A percentile compares a stretch with the other conserved stretches of the same genome.
These are phyloP conservation scores for Pipistrellus kuhlii DNA, from an alignment of 2,797 vertebrate genomes.

Conservation along the genomic window DNA sequence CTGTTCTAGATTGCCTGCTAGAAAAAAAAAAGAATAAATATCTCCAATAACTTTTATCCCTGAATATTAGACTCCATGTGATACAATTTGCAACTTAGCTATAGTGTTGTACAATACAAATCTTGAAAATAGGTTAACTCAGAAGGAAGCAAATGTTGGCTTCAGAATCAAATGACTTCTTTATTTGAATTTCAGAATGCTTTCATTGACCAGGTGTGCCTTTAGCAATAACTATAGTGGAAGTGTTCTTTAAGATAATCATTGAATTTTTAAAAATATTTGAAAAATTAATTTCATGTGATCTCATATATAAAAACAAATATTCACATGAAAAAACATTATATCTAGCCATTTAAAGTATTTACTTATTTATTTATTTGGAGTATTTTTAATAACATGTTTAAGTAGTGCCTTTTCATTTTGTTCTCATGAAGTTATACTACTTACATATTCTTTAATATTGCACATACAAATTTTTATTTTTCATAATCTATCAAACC, in stretches of 20 bases:
- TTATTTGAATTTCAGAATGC: conserved; percentile 11
- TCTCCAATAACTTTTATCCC: background rate
- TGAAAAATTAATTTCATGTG: background rate
- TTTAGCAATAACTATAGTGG: conserved; percentile 14
- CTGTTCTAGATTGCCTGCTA: background rate
- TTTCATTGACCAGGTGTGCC: conserved; percentile 7
- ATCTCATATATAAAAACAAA: background rate
- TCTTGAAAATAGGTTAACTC: conserved; percentile 6
- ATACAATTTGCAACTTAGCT: conserved; percentile 42
- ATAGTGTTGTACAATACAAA: conserved; percentile 62
- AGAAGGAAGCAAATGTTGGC: background rate
- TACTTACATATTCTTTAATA: background rate
- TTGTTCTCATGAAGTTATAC: background rate
- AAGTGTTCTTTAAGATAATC: conserved; percentile 49
- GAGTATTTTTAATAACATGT: background rate
- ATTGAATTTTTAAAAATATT: background rate
- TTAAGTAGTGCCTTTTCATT: background rate
- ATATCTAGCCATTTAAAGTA: background rate
- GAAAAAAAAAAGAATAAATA: background rate
- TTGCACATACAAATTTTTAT: background rate
- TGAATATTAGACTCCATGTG: background rate
- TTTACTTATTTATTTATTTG: background rate
- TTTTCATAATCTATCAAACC: background rate
- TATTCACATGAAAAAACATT: background rate
- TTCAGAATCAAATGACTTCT: conserved; percentile 42